These are phyloP conservation scores for Eubucco bourcierii DNA, from an alignment of 2,113 vertebrate genomes.

Conservation along the genomic window DNA sequence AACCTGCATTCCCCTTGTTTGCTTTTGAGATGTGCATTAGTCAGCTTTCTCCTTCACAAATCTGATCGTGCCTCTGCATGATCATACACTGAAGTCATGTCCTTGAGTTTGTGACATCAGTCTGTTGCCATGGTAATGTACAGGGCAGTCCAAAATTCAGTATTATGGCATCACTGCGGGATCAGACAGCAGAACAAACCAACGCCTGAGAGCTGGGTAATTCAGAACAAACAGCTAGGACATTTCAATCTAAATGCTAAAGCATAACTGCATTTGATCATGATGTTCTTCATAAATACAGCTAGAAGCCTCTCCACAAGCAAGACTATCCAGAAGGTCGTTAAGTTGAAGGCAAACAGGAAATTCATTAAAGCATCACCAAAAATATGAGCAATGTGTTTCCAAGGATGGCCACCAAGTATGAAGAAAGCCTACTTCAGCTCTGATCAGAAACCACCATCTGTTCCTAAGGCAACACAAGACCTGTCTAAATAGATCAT, in stretches of 20 bases:
- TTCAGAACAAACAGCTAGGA: background rate
- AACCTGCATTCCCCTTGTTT: slow-evolving; percentile 16
- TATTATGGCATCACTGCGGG: slow-evolving; percentile 59
- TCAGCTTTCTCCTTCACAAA: slow-evolving; percentile 59
- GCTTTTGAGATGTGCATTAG: slow-evolving; percentile 43
- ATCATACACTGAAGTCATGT: slow-evolving; percentile 63
- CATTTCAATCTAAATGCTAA: background rate
- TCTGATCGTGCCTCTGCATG: slow-evolving; percentile 43
- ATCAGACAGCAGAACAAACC: slow-evolving; percentile 38
- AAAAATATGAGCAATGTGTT: background rate
- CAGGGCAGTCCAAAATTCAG: slow-evolving; percentile 63
- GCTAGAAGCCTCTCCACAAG: background rate
- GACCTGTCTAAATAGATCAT: background rate
- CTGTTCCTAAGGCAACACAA: slow-evolving; percentile 50
- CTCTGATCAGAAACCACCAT: slow-evolving; percentile 60
- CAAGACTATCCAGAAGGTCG: background rate
- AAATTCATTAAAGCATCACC: background rate
- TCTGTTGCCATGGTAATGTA: slow-evolving; percentile 65
- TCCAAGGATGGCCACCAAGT: slow-evolving; percentile 21
- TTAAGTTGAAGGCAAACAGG: background rate
- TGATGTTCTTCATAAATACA: background rate
- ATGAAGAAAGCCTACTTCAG: background rate
- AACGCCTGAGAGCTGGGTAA: slow-evolving; percentile 27
- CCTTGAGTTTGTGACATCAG: slow-evolving; percentile 74
- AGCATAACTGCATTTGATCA: background rate